phyloP scores from a whole-genome alignment of 1,140 invertebrate species.

The Pogonomyrmex californicus region DNA sequence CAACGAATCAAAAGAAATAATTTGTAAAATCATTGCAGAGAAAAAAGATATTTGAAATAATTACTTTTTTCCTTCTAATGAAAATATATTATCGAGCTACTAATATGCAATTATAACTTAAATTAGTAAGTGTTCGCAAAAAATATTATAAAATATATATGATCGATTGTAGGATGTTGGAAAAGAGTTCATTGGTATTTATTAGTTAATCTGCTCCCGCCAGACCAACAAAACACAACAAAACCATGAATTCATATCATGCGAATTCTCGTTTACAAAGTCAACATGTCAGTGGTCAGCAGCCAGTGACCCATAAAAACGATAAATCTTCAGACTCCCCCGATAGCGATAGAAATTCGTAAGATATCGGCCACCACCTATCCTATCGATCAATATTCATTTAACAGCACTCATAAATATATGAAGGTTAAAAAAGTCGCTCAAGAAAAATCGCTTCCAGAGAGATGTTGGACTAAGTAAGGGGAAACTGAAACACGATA shows the following conservation, averaged over 20 bases:
- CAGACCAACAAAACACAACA: slow-evolving; percentile 39
- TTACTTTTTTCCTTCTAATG: neutral
- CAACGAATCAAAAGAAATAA: neutral
- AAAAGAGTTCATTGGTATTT: slow-evolving; percentile 56
- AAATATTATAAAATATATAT: neutral
- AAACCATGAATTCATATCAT: slow-evolving; percentile 60
- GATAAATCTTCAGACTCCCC: slow-evolving; percentile 57
- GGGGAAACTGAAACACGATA: slow-evolving; percentile 66
- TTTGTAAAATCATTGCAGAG: neutral
- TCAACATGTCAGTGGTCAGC: slow-evolving; percentile 51
- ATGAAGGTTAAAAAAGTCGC: slow-evolving; percentile 2
- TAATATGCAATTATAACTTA: neutral
- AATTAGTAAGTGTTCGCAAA: neutral
- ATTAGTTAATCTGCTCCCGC: slow-evolving; percentile 51
- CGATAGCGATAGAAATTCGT: slow-evolving; percentile 71
- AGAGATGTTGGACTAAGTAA: slow-evolving; percentile 1
- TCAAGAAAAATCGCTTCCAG: slow-evolving; percentile 28
- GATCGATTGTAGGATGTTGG: slow-evolving; percentile 19
- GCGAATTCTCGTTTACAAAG: slow-evolving; percentile 63
- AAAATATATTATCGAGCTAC: neutral
- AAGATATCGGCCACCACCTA: slow-evolving; percentile 49
- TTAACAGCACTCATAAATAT: neutral
- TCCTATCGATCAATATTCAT: slow-evolving; percentile 39
- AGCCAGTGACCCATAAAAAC: slow-evolving; percentile 62
- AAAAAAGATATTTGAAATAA: neutral